Evolutionary conservation across 2,113 vertebrate species (phyloP).

Genomic region (Leucoraja erinaceus): DNA sequence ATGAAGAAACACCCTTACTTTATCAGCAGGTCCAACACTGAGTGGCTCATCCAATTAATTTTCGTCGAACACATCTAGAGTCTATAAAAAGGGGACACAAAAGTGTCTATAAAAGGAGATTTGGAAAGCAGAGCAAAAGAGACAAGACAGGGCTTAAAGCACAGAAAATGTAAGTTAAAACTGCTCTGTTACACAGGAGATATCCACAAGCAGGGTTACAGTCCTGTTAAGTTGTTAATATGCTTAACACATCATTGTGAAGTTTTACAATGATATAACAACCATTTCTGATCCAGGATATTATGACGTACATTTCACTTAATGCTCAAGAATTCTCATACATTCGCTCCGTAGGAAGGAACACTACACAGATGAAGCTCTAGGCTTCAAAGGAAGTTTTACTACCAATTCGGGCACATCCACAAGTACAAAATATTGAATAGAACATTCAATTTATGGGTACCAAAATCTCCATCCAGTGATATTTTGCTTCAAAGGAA

Average conservation of each 20-base stretch:
- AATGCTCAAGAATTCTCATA: too few species aligned
- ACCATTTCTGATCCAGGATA: neutral
- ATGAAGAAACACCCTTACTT: conserved; percentile 54
- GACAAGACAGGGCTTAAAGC: neutral
- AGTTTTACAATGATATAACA: too few species aligned
- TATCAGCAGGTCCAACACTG: conserved; percentile 61
- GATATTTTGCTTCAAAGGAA: too few species aligned
- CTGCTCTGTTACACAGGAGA: neutral
- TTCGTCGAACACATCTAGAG: conserved; percentile 45
- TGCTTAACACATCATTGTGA: neutral
- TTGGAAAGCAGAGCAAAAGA: neutral
- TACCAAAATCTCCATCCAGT: too few species aligned
- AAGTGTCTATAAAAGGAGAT: neutral
- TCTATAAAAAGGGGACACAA: conserved; percentile 42
- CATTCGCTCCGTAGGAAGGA: too few species aligned
- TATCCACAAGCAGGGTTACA: neutral
- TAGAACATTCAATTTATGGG: too few species aligned
- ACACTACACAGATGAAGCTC: too few species aligned
- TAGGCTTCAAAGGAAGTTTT: too few species aligned
- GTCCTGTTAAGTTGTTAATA: neutral
- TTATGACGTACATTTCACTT: neutral
- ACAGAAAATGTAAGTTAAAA: neutral
- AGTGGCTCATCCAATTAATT: conserved; percentile 54
- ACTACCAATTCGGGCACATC: too few species aligned
- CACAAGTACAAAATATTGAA: too few species aligned